A percentile compares a stretch with the other conserved stretches of the same genome.
Conservation (phyloP, 2,797 vertebrate genomes). For the Capromys pilorides region DNA sequence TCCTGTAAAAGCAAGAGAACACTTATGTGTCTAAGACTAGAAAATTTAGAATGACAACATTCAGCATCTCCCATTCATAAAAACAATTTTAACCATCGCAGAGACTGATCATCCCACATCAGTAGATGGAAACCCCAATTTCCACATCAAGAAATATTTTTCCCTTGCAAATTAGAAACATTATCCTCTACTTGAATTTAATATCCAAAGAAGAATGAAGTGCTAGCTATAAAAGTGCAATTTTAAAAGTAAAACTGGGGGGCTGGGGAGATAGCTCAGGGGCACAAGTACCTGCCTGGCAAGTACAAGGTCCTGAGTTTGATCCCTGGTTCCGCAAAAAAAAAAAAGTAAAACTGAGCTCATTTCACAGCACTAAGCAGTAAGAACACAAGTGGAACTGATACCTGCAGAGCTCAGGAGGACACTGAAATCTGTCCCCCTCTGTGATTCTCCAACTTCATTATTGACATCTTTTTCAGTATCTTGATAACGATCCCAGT, state of each 20-base stretch:
- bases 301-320: too few relatives aligned
- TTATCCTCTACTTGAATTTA: slow-evolving; percentile 24
- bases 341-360: not conserved
- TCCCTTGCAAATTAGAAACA: slow-evolving; percentile 10
- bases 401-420: slow-evolving; percentile 93
- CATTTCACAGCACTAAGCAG: not conserved
- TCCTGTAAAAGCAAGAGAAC: slow-evolving; percentile 36
- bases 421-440: slow-evolving; percentile 93
- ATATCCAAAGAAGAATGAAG: slow-evolving; percentile 27
- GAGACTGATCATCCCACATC: not conserved
- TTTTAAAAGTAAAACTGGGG: not conserved
- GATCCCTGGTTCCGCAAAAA: not conserved
- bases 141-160: not conserved
- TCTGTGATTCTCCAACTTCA: slow-evolving; percentile 87
- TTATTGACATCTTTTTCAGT: slow-evolving; percentile 82
- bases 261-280: too few relatives aligned
- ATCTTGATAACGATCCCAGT: slow-evolving; percentile 93
- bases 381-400: slow-evolving; percentile 4
- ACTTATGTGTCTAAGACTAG: slow-evolving; percentile 20
- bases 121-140: not conserved
- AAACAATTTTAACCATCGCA: slow-evolving; percentile 20
- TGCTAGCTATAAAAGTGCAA: slow-evolving; percentile 8
- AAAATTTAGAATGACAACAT: not conserved
- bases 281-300: too few relatives aligned
- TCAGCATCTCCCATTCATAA: slow-evolving; percentile 20